phyloP scores from a whole-genome alignment of 2,797 vertebrate genomes.

The Diplodus sargus region DNA sequence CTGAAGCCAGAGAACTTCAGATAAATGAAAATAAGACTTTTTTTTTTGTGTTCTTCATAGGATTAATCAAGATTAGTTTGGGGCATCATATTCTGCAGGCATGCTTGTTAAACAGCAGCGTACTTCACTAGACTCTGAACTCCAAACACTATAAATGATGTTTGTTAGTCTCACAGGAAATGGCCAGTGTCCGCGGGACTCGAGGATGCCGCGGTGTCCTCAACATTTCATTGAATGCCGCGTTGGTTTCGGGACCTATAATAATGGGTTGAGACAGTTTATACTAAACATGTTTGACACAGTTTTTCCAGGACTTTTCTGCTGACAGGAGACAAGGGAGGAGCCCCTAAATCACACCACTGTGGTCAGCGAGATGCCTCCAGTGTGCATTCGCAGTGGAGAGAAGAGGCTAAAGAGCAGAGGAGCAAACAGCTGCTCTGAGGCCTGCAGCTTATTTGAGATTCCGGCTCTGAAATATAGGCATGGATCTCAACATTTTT shows the following conservation, averaged over 20 bases:
- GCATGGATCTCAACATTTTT: neutral
- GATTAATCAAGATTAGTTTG: neutral
- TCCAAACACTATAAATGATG: conserved; percentile 11
- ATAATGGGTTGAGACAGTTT: conserved; percentile 46
- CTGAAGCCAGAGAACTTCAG: neutral
- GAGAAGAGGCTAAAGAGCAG: conserved; percentile 2
- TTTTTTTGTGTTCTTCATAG: neutral
- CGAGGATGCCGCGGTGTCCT: neutral
- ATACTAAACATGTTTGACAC: conserved; percentile 40
- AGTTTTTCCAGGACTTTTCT: conserved; percentile 56
- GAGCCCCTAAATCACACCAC: conserved; percentile 57
- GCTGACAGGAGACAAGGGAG: conserved; percentile 55
- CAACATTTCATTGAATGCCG: neutral
- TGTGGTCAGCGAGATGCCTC: conserved; percentile 61
- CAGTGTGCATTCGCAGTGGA: conserved; percentile 35
- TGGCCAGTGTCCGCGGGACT: neutral
- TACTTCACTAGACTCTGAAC: neutral
- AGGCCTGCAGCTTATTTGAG: neutral
- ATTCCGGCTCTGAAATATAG: neutral
- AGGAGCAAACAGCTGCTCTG: neutral
- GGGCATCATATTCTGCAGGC: neutral
- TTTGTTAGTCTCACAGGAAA: conserved; percentile 21
- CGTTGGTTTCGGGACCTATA: conserved; percentile 48
- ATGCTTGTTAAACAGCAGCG: neutral
- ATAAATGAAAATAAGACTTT: neutral